These are phyloP conservation scores for Heloderma charlesbogerti DNA, from an alignment of 2,113 vertebrate genomes.

Conservation along the genomic window DNA sequence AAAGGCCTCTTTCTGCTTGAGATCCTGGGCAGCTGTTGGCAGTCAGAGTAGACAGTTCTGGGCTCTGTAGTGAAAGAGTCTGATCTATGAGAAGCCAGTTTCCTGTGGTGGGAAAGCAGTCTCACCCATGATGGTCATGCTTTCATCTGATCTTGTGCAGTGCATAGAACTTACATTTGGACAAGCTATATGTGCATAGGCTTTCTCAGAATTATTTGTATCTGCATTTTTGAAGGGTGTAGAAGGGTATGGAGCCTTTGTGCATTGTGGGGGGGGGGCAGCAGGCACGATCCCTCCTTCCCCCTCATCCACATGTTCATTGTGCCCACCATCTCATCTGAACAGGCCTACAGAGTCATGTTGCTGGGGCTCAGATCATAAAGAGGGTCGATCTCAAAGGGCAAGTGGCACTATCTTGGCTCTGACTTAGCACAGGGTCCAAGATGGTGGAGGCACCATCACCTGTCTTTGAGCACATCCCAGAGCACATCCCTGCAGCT, in stretches of 20 bases:
- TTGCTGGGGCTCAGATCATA: background rate
- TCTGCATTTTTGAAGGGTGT: no score
- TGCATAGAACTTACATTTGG: no score
- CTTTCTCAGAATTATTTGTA: no score
- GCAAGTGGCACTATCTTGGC: background rate
- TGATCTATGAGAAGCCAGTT: no score
- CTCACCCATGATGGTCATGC: no score
- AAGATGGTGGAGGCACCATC: background rate
- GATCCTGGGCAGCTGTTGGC: no score
- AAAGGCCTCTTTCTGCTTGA: no score
- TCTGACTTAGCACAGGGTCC: background rate
- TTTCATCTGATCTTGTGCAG: no score
- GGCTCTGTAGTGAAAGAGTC: background rate
- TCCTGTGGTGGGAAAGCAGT: no score
- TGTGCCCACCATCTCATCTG: background rate
- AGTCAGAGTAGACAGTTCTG: background rate
- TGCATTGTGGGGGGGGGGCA: no score
- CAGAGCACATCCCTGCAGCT: background rate
- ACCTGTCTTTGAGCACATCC: background rate
- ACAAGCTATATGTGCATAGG: no score
- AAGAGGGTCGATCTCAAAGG: background rate
- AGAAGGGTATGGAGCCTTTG: no score
- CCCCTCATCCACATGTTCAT: background rate
- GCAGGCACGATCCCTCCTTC: background rate
- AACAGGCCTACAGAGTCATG: background rate